Evolutionary conservation across 2,113 vertebrate genomes (phyloP).

Genomic region (Protomyctophum bolini): DNA sequence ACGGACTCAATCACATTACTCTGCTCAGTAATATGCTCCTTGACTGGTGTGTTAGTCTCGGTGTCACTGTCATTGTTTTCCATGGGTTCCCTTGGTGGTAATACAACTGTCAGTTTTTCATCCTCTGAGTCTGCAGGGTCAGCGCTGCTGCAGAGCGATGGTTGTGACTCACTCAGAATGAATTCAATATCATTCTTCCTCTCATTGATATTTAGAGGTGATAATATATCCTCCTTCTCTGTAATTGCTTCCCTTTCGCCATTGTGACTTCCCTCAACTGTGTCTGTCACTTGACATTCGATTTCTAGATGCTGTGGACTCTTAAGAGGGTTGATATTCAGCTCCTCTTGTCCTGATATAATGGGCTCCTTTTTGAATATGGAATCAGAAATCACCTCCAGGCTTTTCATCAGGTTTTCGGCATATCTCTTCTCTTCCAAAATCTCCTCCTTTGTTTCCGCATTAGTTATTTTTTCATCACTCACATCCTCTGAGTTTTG

Average conservation of each 20-base stretch:
- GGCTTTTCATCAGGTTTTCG: slow-evolving; percentile 69
- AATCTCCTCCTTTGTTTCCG: slow-evolving; percentile 72
- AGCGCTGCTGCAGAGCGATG: slow-evolving; percentile 54
- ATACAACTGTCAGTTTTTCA: slow-evolving; percentile 59
- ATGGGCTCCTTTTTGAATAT: slow-evolving; percentile 68
- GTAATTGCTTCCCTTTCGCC: slow-evolving; percentile 58
- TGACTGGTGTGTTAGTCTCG: slow-evolving; percentile 41
- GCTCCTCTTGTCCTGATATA: slow-evolving; percentile 53
- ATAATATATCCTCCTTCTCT: slow-evolving; percentile 65
- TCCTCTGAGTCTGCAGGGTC: slow-evolving; percentile 39
- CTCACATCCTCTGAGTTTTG: slow-evolving; percentile 30
- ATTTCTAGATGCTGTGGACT: slow-evolving; percentile 62
- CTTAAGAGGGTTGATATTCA: slow-evolving; percentile 54
- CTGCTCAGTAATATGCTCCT: slow-evolving; percentile 38
- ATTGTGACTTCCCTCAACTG: slow-evolving; percentile 42
- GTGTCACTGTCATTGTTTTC: slow-evolving; percentile 50
- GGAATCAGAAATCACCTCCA: slow-evolving; percentile 74
- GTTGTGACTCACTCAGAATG: slow-evolving; percentile 62
- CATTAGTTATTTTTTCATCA: slow-evolving; percentile 30
- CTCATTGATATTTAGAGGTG: slow-evolving; percentile 70
- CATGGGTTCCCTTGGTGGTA: slow-evolving; percentile 46
- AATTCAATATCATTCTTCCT: slow-evolving; percentile 68
- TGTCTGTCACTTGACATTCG: slow-evolving; percentile 51
- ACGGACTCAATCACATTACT: slow-evolving; percentile 49
- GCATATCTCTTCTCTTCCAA: slow-evolving; percentile 66